phyloP scores from a whole-genome alignment of 2,888 invertebrate species.

The Hyposoter didymator region DNA sequence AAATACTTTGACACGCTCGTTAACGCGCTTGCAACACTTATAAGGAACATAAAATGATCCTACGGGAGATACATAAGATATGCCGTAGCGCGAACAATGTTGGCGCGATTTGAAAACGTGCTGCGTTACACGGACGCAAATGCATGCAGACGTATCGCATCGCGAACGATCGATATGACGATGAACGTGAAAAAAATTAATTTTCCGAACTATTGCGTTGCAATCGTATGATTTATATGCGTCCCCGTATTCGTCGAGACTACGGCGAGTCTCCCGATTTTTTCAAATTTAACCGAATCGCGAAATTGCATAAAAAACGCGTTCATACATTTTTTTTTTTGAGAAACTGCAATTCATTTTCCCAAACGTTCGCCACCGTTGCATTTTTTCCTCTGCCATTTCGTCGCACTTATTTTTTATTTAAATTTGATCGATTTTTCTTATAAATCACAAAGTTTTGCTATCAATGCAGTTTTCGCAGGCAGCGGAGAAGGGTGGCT shows the following conservation, averaged over 20 bases:
- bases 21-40: constrained; percentile 21
- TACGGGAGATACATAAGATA: constrained; percentile 59
- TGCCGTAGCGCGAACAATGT: constrained; percentile 13
- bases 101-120: constrained; percentile 29
- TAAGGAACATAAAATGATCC: constrained; percentile 49
- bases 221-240: not conserved
- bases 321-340: not conserved
- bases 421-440: no score
- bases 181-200: constrained; percentile 56
- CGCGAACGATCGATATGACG: constrained; percentile 54
- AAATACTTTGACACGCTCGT: constrained; percentile 13
- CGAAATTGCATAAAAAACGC: not conserved
- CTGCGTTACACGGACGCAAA: not conserved
- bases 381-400: no score
- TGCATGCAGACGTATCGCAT: not conserved
- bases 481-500: not conserved
- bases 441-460: no score
- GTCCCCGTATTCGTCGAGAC: not conserved
- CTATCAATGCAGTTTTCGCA: no score
- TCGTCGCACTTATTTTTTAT: no score
- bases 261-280: not conserved
- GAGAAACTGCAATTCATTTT: no score
- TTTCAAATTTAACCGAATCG: not conserved
- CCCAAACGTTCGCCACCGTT: no score
- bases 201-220: constrained; percentile 28